Conservation (phyloP, 2,888 invertebrate species). For the Cryptosula pallasiana region DNA sequence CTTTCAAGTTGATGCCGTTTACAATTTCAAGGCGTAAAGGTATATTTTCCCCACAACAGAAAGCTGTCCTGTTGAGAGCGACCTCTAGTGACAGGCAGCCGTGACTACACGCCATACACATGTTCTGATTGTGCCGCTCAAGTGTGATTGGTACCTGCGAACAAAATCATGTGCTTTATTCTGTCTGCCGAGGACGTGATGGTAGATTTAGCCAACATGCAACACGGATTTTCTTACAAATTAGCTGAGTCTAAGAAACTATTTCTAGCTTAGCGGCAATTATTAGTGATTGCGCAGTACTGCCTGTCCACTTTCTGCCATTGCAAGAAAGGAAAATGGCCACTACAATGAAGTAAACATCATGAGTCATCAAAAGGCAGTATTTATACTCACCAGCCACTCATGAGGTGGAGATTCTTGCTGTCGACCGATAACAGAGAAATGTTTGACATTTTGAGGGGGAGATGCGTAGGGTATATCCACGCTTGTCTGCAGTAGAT, state of each 20-base stretch:
- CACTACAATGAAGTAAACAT: neutral
- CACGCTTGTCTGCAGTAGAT: conserved; percentile 61
- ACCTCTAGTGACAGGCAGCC: conserved; percentile 65
- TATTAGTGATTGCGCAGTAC: too few species aligned
- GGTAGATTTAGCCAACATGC: too few species aligned
- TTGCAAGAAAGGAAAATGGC: too few species aligned
- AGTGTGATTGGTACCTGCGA: conserved; percentile 43
- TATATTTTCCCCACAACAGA: conserved; percentile 69
- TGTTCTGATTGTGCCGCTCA: conserved; percentile 40
- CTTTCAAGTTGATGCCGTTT: conserved; percentile 63
- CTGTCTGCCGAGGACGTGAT: too few species aligned
- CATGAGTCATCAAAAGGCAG: neutral
- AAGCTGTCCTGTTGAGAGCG: conserved; percentile 67
- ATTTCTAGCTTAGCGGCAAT: too few species aligned
- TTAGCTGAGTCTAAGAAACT: too few species aligned
- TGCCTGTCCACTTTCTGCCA: too few species aligned
- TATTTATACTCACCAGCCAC: conserved; percentile 62
- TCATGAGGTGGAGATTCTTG: conserved; percentile 76
- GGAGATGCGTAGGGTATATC: conserved; percentile 74
- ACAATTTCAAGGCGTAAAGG: conserved; percentile 66
- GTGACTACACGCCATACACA: conserved; percentile 67
- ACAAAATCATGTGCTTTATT: too few species aligned
- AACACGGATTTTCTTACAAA: too few species aligned
- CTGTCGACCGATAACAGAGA: conserved; percentile 71
- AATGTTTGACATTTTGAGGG: conserved; percentile 74